These are phyloP conservation scores for Drosophila kohkoa DNA, from an alignment of 1,140 invertebrate genomes.

Conservation along the genomic window DNA sequence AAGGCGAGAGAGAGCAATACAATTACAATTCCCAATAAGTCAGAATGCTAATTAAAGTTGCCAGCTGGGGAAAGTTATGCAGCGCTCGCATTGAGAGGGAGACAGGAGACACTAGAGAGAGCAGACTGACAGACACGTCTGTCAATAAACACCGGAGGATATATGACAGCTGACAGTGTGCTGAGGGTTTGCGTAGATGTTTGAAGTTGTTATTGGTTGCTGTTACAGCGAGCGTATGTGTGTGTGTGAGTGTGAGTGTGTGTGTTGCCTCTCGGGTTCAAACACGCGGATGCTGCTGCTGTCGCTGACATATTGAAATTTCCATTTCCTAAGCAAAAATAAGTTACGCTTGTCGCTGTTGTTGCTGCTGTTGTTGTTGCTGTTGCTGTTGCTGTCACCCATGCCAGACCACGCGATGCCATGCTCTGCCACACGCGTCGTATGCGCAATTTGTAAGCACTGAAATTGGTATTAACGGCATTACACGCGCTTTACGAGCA, in stretches of 20 bases:
- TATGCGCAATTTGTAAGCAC: conserved; percentile 79
- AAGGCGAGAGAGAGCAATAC: background rate
- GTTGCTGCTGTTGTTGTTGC: conserved; percentile 46
- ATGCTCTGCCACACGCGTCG: conserved; percentile 66
- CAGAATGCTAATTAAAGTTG: conserved; percentile 52
- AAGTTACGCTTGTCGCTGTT: conserved; percentile 43
- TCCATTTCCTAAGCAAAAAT: conserved; percentile 70
- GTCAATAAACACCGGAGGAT: conserved; percentile 60
- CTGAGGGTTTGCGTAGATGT: conserved; percentile 8
- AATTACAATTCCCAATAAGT: conserved; percentile 39
- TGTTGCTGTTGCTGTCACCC: conserved; percentile 3
- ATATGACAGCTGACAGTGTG: conserved; percentile 48
- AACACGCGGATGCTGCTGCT: conserved; percentile 54
- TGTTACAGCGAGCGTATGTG: conserved; percentile 11
- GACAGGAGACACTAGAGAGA: background rate
- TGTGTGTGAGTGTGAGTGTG: conserved; percentile 4
- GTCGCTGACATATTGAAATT: conserved; percentile 77
- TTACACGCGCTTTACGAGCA: conserved; percentile 77
- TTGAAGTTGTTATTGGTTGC: conserved; percentile 25
- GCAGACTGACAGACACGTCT: conserved; percentile 33
- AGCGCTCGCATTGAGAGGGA: background rate
- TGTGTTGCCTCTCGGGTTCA: conserved; percentile 8
- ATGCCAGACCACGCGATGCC: conserved; percentile 25
- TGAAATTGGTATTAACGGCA: conserved; percentile 81
- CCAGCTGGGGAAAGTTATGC: conserved; percentile 28